Base-by-base conservation (phyloP, 2,113 vertebrate genomes). In the Grallaria varia region DNA sequence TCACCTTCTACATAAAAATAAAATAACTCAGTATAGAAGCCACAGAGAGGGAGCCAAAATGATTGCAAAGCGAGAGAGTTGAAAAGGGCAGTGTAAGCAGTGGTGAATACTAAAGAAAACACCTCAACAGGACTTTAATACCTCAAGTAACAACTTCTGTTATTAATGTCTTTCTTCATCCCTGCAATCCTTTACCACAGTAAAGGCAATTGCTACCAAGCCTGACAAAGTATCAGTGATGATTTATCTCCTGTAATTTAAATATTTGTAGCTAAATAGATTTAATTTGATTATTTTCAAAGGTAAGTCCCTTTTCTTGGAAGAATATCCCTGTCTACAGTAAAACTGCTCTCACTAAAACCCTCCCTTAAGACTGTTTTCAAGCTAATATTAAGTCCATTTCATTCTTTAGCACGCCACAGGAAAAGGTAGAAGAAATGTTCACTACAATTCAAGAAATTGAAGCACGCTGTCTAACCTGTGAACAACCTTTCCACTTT, bases 401-500 rank as follows among this genome's bases (percentile, higher is more conserved):
- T 92, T 93, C 76, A 90, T 24, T 52, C 60, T 92, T 92, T 68
- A 72, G 28, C 56, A 82, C 37, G 64, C 8, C 9, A 52, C n/a
- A 56, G 53, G n/a, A 88, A 67, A 31, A 86, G 68, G 47, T 6
- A 77, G 60, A 73, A 87, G 22, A 84, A 73, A 37, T n/a, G 44
- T 37, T 93, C 62, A 56, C 84, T 78, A n/a, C 59, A 75, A 44
- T 40, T 87, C 52, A 71, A 71, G 30, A 80, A 88, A 80, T 13
- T 14, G 6, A 93, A 86, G 56, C 78, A 39, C 78, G 47, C 53
- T 78, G 78, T 90, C 79, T 95, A 93, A 95, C 94, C 95, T 91
- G 87, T 58, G 72, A 95, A 96, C 95, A 95, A 96, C 87, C 60
- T 95, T 96, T 94, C 56, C 83, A 76, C 56, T 89, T 95, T 75